Evolutionary conservation across 2,888 invertebrate species (phyloP).

Genomic region (Mycogona germanica): DNA sequence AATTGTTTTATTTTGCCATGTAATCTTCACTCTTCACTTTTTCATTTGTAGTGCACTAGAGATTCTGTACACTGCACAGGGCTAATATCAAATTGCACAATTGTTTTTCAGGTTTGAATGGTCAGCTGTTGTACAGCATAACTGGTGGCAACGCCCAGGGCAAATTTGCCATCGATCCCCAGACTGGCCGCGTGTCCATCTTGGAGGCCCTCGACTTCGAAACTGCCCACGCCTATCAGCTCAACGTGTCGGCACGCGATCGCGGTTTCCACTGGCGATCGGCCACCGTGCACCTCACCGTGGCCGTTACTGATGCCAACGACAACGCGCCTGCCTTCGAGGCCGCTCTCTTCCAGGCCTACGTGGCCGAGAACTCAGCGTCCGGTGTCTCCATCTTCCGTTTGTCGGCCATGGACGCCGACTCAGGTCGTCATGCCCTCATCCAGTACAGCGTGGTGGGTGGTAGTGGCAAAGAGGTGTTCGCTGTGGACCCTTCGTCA

Average conservation of each 20-base stretch:
- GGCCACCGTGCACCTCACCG: constrained; percentile 65
- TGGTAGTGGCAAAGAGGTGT: constrained; percentile 57
- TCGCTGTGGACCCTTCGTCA: constrained; percentile 59
- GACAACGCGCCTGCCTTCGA: constrained; percentile 84
- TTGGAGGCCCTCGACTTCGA: constrained; percentile 75
- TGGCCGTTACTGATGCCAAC: constrained; percentile 82
- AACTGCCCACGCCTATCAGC: constrained; percentile 61
- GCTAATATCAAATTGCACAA: no score
- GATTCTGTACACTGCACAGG: no score
- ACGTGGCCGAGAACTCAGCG: constrained; percentile 68
- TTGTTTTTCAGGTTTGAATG: constrained; percentile 69
- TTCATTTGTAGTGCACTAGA: no score
- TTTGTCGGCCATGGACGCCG: constrained; percentile 66
- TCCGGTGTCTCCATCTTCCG: constrained; percentile 58
- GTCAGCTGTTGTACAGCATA: constrained; percentile 70
- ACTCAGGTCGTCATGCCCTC: constrained; percentile 75
- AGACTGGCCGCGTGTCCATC: constrained; percentile 67
- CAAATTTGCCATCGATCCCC: constrained; percentile 64
- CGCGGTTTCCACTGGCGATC: constrained; percentile 64
- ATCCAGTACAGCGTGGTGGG: constrained; percentile 71
- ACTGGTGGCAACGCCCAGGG: constrained; percentile 67
- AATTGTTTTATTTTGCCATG: no score
- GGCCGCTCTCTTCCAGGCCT: constrained; percentile 59
- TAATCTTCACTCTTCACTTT: neutral
- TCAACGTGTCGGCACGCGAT: constrained; percentile 80